Base-by-base conservation (phyloP, 2,797 vertebrate genomes). In the Coranthus polyacanthus region DNA sequence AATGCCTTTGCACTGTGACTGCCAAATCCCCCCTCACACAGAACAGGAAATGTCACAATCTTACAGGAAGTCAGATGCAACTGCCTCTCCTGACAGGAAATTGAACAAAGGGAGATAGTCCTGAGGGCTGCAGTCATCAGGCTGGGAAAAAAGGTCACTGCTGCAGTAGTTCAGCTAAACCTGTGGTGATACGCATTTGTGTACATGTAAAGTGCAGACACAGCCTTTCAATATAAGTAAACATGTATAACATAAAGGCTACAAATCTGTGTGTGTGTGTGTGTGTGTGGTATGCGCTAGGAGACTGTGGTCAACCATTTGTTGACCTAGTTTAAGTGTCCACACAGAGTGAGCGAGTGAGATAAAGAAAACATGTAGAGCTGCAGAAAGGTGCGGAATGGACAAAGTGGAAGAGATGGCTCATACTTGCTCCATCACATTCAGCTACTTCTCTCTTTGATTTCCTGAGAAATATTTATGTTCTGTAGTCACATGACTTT, bases 11-110 rank as follows among this genome's bases (percentile, higher is more conserved):
- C n/a, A 32, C 61, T 43, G 38, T 9, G 39, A 60, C 62, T 45
- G 51, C 50, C 66, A 79, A 67, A 43, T 42, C 6, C 18, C 53
- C 37, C 36, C 67, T 41, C 58, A 50, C 45, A 61, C 24, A 64
- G 67, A 46, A 83, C 82, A 86, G 89, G 87, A 90, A 91, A 90
- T 68, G 73, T 78, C 75, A 64, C 81, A 82, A 80, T 79, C 84
- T 70, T 42, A 81, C 76, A 89, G 90, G 90, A 92, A 90, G 86
- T 87, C 68, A 83, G 84, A 88, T 61, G 79, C 72, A 75, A 83
- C 81, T 73, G 77, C 62, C 55, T 80, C 78, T 87, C 79, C 74
- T 67, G 67, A 83, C 85, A 88, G 89, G 90, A 92, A 89, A 84
- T 84, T 75, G 38, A 74, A 84, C 84, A 89, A 84, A 89, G 78